Evolutionary conservation across 1,140 invertebrate genomes (phyloP).

Genomic region (Drosophila burlai): DNA sequence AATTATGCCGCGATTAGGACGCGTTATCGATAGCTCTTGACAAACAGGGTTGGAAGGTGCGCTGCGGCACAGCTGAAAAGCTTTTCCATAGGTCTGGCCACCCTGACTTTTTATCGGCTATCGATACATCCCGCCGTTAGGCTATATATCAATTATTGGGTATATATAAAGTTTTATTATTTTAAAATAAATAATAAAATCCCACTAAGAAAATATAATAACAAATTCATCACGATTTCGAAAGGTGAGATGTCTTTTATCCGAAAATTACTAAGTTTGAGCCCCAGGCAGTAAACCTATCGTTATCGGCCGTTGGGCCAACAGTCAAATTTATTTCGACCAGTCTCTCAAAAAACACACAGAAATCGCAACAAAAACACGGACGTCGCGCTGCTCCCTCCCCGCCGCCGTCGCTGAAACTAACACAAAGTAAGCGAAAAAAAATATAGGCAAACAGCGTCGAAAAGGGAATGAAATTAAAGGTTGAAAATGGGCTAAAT

Average conservation of each 20-base stretch:
- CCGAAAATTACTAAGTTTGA: not conserved
- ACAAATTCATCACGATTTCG: not conserved
- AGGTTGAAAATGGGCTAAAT: slow-evolving; percentile 16
- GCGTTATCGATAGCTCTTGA: not conserved
- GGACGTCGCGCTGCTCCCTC: slow-evolving; percentile 23
- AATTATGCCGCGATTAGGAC: not conserved
- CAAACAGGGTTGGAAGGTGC: not conserved
- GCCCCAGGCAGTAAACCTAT: not conserved
- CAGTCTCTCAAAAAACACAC: slow-evolving; percentile 22
- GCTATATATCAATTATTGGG: not conserved
- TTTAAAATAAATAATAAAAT: too few relatives aligned
- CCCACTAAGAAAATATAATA: too few relatives aligned
- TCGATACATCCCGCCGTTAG: not conserved
- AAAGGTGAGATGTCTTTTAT: too few relatives aligned
- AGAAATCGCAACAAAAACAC: slow-evolving; percentile 58
- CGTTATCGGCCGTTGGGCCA: slow-evolving; percentile 13
- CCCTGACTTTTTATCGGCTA: not conserved
- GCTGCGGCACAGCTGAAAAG: not conserved
- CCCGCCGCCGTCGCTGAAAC: slow-evolving; percentile 27
- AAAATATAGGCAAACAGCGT: slow-evolving; percentile 30
- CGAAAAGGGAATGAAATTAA: slow-evolving; percentile 10
- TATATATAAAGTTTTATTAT: too few relatives aligned
- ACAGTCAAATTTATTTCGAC: slow-evolving; percentile 20
- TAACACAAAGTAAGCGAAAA: slow-evolving; percentile 59
- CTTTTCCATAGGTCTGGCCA: not conserved